A percentile compares a stretch with the other conserved stretches of the same genome.
Evolutionary conservation across 2,113 vertebrate species (phyloP).

Genomic region (Podilymbus podiceps): DNA sequence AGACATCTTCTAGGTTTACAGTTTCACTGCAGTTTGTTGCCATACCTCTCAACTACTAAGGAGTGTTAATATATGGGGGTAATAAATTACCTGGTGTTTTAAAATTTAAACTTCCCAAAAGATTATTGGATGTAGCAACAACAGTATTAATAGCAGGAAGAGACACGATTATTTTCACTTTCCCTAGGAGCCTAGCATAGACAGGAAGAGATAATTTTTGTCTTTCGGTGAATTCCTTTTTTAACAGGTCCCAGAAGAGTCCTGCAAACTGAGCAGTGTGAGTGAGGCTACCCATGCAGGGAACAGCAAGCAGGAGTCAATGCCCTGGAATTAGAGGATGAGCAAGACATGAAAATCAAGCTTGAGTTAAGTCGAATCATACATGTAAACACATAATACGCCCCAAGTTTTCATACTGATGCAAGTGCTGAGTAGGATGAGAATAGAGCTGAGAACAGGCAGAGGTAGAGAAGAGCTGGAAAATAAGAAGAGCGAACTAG

Average conservation of each 20-base stretch:
- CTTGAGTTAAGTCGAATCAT: not conserved
- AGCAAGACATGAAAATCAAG: not conserved
- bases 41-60: not conserved
- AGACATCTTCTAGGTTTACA: not conserved
- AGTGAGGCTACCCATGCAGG: accelerated
- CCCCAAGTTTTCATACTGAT: not conserved
- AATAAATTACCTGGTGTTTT: not conserved
- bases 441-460: not conserved
- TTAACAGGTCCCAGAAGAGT: not conserved
- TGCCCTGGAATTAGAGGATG: not conserved
- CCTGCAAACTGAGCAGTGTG: not conserved
- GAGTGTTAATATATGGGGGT: not conserved
- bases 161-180: not conserved
- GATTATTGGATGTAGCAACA: not conserved
- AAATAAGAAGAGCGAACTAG: not conserved
- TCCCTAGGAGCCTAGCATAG: not conserved
- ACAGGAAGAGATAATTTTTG: not conserved
- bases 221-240: not conserved
- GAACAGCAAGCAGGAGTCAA: not conserved
- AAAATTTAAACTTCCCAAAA: not conserved
- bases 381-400: not conserved
- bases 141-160: not conserved
- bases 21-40: not conserved
- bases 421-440: not conserved
- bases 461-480: not conserved